Base-by-base conservation (phyloP, 2,888 invertebrate species). In the Drosophila atroscutellata region DNA sequence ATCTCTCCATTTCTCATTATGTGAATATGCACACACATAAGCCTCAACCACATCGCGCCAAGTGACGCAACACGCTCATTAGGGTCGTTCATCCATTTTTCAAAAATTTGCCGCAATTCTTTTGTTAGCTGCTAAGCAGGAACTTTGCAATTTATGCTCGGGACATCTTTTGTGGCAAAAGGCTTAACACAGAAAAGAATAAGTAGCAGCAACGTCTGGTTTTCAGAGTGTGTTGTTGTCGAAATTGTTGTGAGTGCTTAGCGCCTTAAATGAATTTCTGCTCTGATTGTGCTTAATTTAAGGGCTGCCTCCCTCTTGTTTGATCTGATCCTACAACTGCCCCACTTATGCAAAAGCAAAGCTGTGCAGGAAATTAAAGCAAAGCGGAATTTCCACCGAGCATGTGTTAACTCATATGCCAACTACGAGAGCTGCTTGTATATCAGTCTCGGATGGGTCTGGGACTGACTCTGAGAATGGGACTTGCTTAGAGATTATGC, bases 241-340 rank as follows among this genome's bases (percentile, higher is more conserved):
- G 62, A 81, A 83, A 83, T 74, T 83, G 88, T 90, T 89, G 81
- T 71, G 81, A 88, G 74, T 77, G 72, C 86, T 90, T 83, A 81
- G 74, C 86, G 90, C 86, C 88, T 80, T 86, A 80, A 90, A 85
- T 90, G 86, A 88, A 80, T 88, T 86, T 90, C 90, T 86, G 86
- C 86, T 86, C 90, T 88, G 86, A 83, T 86, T 86, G 84, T 81
- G 81, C 77, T 88, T 81, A 90, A 88, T 90, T 86, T 83, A 76
- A 71, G 66, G 72, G 72, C 75, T 65, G 62, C 49, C 34, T 50
- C 49, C 42, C 42, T 18, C 13, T 15, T 34, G 26, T 3, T 45
- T 24, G 45, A 45, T 8, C 54, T 26, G 13, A 26, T 34, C 3
- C 32, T 28, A 5, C 39, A 20, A 37, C 54, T 57, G 36, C 26